A percentile compares a stretch with the other conserved stretches of the same genome.
phyloP scores from a whole-genome alignment of 2,113 vertebrate species.

The Miniopterus natalensis region DNA sequence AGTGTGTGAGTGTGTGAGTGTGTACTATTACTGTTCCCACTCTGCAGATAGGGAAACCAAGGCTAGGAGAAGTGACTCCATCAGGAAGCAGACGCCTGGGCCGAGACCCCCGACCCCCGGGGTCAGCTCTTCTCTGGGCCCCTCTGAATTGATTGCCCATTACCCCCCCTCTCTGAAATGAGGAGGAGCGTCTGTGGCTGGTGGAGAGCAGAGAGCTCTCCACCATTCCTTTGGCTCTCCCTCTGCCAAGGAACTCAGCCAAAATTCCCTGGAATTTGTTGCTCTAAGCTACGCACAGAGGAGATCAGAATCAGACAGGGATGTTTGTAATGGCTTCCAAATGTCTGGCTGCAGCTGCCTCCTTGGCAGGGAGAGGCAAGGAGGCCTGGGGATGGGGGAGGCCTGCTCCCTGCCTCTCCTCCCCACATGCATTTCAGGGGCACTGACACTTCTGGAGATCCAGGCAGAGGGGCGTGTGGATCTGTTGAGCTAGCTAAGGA shows the following conservation, averaged over 20 bases:
- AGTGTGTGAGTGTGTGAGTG: no score
- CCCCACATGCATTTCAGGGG: neutral
- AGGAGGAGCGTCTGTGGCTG: constrained; percentile 12
- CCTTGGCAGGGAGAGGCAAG: constrained; percentile 16
- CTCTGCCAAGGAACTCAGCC: constrained; percentile 76
- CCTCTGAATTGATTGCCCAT: neutral
- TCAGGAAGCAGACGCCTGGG: neutral
- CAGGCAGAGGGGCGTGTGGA: neutral
- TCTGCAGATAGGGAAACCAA: constrained; percentile 20
- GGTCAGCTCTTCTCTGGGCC: neutral
- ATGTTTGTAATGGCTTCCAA: constrained; percentile 82
- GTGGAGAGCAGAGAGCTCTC: neutral
- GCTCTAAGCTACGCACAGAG: constrained; percentile 61
- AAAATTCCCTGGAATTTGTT: constrained; percentile 80
- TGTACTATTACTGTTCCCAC: no score
- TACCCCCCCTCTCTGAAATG: neutral
- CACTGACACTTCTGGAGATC: neutral
- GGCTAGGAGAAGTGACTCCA: neutral
- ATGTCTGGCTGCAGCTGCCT: constrained; percentile 78
- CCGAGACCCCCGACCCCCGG: neutral
- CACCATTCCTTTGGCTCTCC: constrained; percentile 53
- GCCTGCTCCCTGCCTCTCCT: neutral
- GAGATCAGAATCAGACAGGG: constrained; percentile 74
- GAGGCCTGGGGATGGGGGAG: constrained; percentile 11
- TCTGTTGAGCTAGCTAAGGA: neutral